These are phyloP conservation scores for Epizoanthus ramosus DNA, from an alignment of 92 coral and sea anemone species.

Conservation along the genomic window DNA sequence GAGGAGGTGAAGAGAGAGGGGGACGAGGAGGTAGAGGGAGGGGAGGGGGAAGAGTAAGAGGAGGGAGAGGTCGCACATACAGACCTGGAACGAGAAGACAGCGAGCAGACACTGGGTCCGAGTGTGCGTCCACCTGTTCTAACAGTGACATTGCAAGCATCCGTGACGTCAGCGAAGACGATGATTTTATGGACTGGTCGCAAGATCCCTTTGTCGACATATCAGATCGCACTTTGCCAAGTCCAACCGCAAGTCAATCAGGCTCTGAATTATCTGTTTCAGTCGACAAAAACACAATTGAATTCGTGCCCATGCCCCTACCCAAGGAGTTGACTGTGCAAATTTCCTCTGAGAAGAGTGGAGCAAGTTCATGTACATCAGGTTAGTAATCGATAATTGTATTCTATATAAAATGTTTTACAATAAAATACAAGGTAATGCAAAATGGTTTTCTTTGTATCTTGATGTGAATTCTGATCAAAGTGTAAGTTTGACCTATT, in stretches of 20 bases:
- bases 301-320: too few species aligned
- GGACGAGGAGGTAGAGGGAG: neutral
- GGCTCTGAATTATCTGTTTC: too few species aligned
- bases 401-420: too few species aligned
- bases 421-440: too few species aligned
- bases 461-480: too few species aligned
- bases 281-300: too few species aligned
- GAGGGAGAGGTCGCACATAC: neutral
- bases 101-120: neutral
- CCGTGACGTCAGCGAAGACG: neutral
- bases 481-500: too few species aligned
- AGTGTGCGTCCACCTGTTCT: conserved; percentile 17
- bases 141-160: conserved; percentile 13
- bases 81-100: neutral
- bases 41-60: neutral
- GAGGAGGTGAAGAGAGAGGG: neutral
- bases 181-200: neutral
- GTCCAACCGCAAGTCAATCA: neutral
- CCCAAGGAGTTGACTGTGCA: too few species aligned
- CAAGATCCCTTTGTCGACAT: neutral
- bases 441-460: too few species aligned
- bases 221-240: neutral
- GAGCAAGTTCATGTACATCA: too few species aligned
- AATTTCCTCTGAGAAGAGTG: too few species aligned
- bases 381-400: too few species aligned